These are phyloP conservation scores for Clunio marinus DNA, from an alignment of 2,888 invertebrate species.

Conservation along the genomic window DNA sequence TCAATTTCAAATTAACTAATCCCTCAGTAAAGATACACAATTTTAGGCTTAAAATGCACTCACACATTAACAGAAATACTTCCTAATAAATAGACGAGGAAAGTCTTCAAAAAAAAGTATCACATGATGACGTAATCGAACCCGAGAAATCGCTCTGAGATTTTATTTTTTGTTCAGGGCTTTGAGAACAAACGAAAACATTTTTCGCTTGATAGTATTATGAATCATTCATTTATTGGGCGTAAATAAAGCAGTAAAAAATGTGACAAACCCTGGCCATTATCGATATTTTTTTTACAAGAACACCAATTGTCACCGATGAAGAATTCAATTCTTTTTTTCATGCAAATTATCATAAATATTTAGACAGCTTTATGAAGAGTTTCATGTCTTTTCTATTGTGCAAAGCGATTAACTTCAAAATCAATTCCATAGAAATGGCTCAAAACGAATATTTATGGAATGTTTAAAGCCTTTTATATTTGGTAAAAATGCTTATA, in stretches of 20 bases:
- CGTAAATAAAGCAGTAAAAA: background rate
- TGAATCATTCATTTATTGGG: too few species aligned
- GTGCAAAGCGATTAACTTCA: background rate
- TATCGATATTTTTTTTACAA: background rate
- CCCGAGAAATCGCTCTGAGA: slow-evolving; percentile 27
- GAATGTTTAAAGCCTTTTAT: slow-evolving; percentile 2
- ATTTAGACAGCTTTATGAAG: slow-evolving; percentile 6
- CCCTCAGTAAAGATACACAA: background rate
- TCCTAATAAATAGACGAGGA: background rate
- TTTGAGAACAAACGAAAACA: background rate
- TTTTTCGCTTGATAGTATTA: too few species aligned
- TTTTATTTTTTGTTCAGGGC: slow-evolving; percentile 1
- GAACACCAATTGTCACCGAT: background rate
- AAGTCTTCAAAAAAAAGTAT: slow-evolving; percentile 8
- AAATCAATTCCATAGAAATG: background rate
- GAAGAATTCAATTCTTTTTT: background rate
- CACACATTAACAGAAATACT: background rate
- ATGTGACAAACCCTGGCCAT: background rate
- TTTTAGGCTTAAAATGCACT: background rate
- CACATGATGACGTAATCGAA: slow-evolving; percentile 24
- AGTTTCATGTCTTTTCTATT: background rate
- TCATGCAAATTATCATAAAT: slow-evolving; percentile 8
- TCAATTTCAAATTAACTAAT: background rate
- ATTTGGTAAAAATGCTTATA: background rate
- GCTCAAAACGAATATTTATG: slow-evolving; percentile 1